These are phyloP conservation scores for Siniperca scherzeri DNA, from an alignment of 2,797 vertebrate species.

Conservation along the genomic window DNA sequence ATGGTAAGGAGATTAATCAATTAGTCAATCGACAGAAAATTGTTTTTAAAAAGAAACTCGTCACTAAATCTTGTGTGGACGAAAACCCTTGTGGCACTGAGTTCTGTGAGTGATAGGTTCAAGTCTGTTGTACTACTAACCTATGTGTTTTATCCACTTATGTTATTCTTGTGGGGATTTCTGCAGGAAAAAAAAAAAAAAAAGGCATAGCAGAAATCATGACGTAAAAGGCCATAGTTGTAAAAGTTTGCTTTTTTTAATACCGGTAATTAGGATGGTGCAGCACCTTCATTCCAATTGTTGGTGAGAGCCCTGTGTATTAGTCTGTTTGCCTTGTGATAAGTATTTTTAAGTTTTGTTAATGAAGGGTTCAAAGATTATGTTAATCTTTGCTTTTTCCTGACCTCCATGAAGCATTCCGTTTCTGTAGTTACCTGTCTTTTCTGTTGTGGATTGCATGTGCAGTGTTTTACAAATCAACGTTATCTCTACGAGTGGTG, in stretches of 20 bases:
- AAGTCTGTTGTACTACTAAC: not conserved
- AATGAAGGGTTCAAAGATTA: not conserved
- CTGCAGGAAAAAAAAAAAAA: not conserved
- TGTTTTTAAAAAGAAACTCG: not conserved
- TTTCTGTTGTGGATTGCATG: constrained; percentile 52
- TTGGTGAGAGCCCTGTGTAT: not conserved
- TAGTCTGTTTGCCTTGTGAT: not conserved
- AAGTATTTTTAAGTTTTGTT: not conserved
- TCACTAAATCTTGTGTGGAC: not conserved
- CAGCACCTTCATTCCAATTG: not conserved
- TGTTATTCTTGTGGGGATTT: not conserved
- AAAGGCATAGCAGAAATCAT: not conserved
- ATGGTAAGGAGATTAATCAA: not conserved
- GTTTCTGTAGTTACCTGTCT: constrained; percentile 16
- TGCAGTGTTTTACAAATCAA: constrained; percentile 56
- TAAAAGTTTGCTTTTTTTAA: not conserved
- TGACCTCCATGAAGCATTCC: not conserved
- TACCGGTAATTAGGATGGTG: not conserved
- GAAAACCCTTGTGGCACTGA: not conserved
- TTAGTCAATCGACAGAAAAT: not conserved
- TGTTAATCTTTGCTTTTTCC: not conserved
- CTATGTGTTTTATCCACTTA: not conserved
- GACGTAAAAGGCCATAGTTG: not conserved
- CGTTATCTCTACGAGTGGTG: constrained; percentile 29
- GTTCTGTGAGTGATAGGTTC: not conserved